Evolutionary conservation across 64 coral and sea anemone species (phyloP), one percentile per base, ranked within the genome.

Genomic region (Acropora tenuis): DNA sequence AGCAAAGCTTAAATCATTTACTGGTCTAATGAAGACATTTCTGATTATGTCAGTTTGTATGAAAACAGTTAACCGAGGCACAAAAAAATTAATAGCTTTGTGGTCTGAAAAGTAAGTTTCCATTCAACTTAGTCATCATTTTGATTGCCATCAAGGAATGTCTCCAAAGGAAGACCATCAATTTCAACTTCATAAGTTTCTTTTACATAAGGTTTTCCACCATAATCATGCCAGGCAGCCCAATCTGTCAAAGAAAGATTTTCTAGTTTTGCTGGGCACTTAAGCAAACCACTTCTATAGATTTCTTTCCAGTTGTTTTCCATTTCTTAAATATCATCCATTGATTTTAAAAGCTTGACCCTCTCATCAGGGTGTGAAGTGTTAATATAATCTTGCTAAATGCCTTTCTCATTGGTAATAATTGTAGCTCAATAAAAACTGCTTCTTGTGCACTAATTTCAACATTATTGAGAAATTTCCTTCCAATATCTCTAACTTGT

Each of bases 111-210:
- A 48, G 66, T 71, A 19, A 15, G 67, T 80, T 80, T 80, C 76
- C 71, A 17, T 73, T 80, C 42, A 71, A 48, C 71, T 48, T 90
- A 77, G 82, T 90, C 77, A 90, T 90, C 88, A 82, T 90, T 90
- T 81, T 90, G 72, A 78, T 90, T 82, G 80, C 74, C 88, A 90
- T 80, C 75, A 88, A 88, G 74, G 88, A 93, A 93, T 74, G 74
- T 88, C 77, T 93, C 85, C 88, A 83, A 82, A 82, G 74, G 92
- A 72, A 88, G 69, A 93, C 85, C 92, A 93, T 92, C 90, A 92
- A 86, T 84, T 71, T 92, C 90, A 75, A 85, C 19, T 41, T 92
- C 69, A 92, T 87, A 87, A 68, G 90, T 30, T 30, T 30, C 30
- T 87, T 92, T 87, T 92, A 80, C 55, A 84, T 91, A 91, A 75